Conservation (phyloP, 1,140 invertebrate genomes). For the Heterodera schachtii region DNA sequence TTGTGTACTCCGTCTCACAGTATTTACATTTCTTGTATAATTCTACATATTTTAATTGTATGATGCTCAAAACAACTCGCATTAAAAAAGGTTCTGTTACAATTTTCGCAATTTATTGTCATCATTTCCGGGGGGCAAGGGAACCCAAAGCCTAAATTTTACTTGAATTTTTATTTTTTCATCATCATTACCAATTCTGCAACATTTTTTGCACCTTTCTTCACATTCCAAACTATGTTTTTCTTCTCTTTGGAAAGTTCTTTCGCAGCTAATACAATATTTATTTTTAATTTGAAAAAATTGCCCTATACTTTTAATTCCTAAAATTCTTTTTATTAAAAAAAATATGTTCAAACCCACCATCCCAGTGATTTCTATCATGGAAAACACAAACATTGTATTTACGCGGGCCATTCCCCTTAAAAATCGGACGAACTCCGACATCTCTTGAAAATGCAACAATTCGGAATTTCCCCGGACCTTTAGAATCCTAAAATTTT, state of each 20-base stretch:
- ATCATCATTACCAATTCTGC: not conserved
- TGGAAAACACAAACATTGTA: too few species aligned
- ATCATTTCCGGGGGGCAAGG: not conserved
- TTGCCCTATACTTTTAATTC: too few species aligned
- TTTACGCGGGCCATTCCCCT: too few species aligned
- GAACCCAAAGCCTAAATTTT: too few species aligned
- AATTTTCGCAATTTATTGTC: not conserved
- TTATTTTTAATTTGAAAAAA: not conserved
- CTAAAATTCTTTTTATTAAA: too few species aligned
- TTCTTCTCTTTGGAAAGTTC: not conserved
- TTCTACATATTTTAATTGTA: not conserved
- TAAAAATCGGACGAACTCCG: too few species aligned
- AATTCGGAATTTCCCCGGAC: too few species aligned
- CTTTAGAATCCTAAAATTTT: too few species aligned
- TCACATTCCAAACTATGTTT: not conserved
- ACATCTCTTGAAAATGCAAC: too few species aligned
- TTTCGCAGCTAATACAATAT: constrained; percentile 14
- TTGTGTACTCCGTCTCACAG: not conserved
- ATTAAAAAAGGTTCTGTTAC: not conserved
- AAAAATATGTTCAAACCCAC: too few species aligned
- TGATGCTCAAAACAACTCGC: constrained; percentile 6
- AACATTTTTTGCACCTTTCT: not conserved
- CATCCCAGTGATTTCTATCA: too few species aligned
- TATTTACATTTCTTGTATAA: not conserved
- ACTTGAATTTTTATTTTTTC: too few species aligned